A percentile compares a stretch with the other conserved stretches of the same genome.
phyloP scores from a whole-genome alignment of 2,797 vertebrate genomes.

The Triplophysa yarkandensis region DNA sequence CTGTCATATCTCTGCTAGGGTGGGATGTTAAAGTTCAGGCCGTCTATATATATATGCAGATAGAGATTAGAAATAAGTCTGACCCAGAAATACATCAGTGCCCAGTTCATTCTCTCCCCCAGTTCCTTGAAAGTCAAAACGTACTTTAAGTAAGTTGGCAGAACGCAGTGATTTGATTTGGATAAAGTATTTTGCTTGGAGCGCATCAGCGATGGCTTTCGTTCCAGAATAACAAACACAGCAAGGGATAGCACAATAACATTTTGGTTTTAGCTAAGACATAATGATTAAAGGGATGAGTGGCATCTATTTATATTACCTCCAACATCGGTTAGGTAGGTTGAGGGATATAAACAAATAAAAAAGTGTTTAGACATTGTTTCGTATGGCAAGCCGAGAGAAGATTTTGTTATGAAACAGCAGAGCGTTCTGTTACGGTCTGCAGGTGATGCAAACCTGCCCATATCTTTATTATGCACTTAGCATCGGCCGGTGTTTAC shows the following conservation, averaged over 20 bases:
- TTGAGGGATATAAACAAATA: slow-evolving; percentile 34
- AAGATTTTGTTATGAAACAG: slow-evolving; percentile 4
- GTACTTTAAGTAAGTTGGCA: slow-evolving; percentile 34
- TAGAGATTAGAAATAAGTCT: slow-evolving; percentile 24
- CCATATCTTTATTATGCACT: slow-evolving; percentile 36
- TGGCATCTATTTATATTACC: slow-evolving; percentile 6
- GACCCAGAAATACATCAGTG: neutral
- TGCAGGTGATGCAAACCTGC: neutral
- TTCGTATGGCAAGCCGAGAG: slow-evolving; percentile 1
- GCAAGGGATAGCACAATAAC: neutral
- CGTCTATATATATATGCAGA: neutral
- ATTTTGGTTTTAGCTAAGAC: slow-evolving; percentile 5
- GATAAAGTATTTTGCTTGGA: slow-evolving; percentile 30
- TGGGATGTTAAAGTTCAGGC: slow-evolving; percentile 24
- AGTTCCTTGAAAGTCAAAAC: slow-evolving; percentile 28
- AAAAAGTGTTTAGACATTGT: slow-evolving; percentile 33
- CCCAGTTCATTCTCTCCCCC: slow-evolving; percentile 1
- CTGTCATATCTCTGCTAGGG: neutral
- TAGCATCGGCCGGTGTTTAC: slow-evolving; percentile 44
- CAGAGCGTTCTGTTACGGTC: slow-evolving; percentile 9
- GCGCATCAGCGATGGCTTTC: slow-evolving; percentile 6
- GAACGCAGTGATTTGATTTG: slow-evolving; percentile 6
- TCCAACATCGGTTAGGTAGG: slow-evolving; percentile 23
- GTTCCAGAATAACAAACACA: slow-evolving; percentile 46
- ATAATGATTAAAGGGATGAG: slow-evolving; percentile 27